Percentiles rank a stretch among this genome's conserved stretches.
These are phyloP conservation scores for Malthinus flaveolus DNA, from an alignment of 2,888 invertebrate species.

Conservation along the genomic window DNA sequence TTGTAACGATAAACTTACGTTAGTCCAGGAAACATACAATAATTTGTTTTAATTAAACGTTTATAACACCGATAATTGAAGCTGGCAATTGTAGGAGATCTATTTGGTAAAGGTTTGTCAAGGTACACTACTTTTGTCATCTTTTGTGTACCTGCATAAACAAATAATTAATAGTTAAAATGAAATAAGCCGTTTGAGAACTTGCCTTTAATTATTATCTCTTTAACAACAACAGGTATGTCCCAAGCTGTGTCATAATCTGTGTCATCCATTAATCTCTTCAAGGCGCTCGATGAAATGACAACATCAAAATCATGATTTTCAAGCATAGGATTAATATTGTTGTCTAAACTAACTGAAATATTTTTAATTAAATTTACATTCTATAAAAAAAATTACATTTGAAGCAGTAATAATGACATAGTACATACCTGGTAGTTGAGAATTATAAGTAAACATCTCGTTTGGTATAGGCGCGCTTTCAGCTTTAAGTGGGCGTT, in stretches of 20 bases:
- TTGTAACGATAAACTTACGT: not conserved
- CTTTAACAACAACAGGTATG: constrained; percentile 45
- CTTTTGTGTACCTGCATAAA: not conserved
- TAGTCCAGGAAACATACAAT: constrained; percentile 35
- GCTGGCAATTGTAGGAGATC: constrained; percentile 34
- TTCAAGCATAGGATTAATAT: constrained; percentile 38
- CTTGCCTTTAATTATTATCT: constrained; percentile 22
- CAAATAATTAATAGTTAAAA: not conserved
- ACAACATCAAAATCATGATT: constrained; percentile 42
- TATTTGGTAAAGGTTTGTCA: constrained; percentile 45
- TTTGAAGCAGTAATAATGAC: not conserved
- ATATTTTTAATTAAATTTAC: constrained; percentile 10
- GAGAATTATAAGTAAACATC: constrained; percentile 26
- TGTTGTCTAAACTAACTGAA: constrained; percentile 45
- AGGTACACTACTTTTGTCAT: constrained; percentile 43
- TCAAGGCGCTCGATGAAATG: constrained; percentile 44
- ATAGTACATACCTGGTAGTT: constrained; percentile 30
- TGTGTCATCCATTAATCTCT: constrained; percentile 44
- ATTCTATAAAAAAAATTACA: not conserved
- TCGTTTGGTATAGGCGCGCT: constrained; percentile 15
- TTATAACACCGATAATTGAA: constrained; percentile 41
- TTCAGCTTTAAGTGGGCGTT: constrained; percentile 14
- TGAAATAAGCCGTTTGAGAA: constrained; percentile 12
- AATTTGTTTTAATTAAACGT: constrained; percentile 40
- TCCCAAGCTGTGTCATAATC: constrained; percentile 42